Evolutionary conservation across 2,113 vertebrate genomes (phyloP), one percentile per base, ranked within the genome.

Genomic region (Thryonomys swinderianus): DNA sequence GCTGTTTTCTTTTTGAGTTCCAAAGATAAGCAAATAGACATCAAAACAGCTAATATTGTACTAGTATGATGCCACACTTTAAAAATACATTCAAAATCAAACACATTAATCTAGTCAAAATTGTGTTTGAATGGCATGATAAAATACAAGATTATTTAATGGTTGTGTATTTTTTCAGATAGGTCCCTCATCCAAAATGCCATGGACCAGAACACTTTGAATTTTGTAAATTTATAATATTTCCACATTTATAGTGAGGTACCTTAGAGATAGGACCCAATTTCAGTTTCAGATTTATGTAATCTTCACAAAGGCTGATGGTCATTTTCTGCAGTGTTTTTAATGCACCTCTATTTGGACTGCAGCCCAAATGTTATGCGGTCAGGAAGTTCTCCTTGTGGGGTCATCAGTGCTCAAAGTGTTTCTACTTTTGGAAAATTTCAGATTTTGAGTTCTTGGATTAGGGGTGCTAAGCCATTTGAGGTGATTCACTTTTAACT

Each of bases 1-100:
- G 55, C 57, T 95, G 59, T 55, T 23, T 97, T 97, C 85, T 73
- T 89, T 95, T 45, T 80, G 66, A 95, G 61, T 96, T 82, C 84
- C 93, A 95, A 78, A 67, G 18, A 86, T 92, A 90, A 88, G 91
- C 69, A 90, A 62, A 78, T 9, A 88, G 27, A 88, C 81, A 66
- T 61, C 27, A 57, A 90, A 86, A 14, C 13, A 51, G 3, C 45
- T 79, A 37, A 51, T 95, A 71, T 73, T 97, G 82, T 6, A 93
- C 18, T 7, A n/a, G 7, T 88, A 0, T 34, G 30, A 78, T 23
- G 11, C 27, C 23, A 8, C 1, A 9, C 71, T 25, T 83, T 90
- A 37, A 74, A 17, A 93, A 48, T 0, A 51, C 2, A n/a, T 84
- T 62, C 25, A 92, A 86, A 81, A 84, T 14, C 71, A 80, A 6